Base-by-base conservation (phyloP, 2,113 vertebrate genomes). In the Passerina amoena region DNA sequence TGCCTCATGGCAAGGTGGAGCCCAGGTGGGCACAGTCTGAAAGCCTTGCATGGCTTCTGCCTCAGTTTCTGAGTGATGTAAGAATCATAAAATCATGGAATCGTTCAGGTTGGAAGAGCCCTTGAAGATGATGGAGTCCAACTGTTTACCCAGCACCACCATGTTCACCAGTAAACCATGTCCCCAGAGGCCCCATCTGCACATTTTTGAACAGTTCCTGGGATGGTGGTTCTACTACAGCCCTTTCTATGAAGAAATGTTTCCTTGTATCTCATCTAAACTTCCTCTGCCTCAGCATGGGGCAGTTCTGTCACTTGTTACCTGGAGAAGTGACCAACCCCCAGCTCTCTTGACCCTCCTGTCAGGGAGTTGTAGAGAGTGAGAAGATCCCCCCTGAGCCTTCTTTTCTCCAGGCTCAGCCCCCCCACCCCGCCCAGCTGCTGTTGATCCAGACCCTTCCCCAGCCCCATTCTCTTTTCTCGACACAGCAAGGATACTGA, bases 241-340 rank as follows among this genome's bases (percentile, higher is more conserved):
- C 38, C 28, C 45, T 47, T 61, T 40, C 24, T 14, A 14, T 47
- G 30, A 31, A 60, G 24, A 60, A 25, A 7, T 38, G 17, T 60
- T 82, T 24, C 53, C 38, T 68, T 68, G 3, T n/a, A 53, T 68
- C 24, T 51, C 24, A 35, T 35, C 30, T 75, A 53, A 45, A 68
- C n/a, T 21, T 89, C 31, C 9, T 44, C 13, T 66, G 38, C 24
- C 30, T 51, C 78, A 40, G 2, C n/a, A 7, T 38, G 38, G 68
- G 45, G 28, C 21, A 1, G 1, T 82, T 71, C 9, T 60, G 23
- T 66, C 51, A 28, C 37, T 48, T 65, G 51, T 38, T 59, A 37
- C 37, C 33, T 72, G 27, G 51, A 73, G 23, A 56, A 59, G 14
- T 0, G 0, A 64, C 44, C 0, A 3, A 17, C 12, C 12, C 37